Conservation (phyloP, 2,113 vertebrate species). For the Cyphomyrus discorhynchus region DNA sequence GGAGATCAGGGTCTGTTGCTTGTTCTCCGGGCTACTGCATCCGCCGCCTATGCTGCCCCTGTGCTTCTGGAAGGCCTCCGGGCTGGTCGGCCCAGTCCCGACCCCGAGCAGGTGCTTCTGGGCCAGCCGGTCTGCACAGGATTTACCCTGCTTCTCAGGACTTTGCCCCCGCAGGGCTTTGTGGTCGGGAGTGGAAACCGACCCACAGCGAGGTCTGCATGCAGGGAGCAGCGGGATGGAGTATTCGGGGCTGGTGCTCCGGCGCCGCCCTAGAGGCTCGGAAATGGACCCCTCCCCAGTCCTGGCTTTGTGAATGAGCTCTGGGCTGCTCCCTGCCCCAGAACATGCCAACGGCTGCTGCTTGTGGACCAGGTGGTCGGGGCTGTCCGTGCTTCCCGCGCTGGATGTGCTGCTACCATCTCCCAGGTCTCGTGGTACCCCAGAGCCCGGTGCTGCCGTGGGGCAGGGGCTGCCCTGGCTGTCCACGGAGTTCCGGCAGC, state of each 20-base stretch:
- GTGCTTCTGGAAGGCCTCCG: slow-evolving; percentile 78
- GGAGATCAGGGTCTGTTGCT: slow-evolving; percentile 71
- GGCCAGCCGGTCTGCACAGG: slow-evolving; percentile 56
- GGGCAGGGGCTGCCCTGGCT: slow-evolving; percentile 84
- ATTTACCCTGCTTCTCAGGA: slow-evolving; percentile 72
- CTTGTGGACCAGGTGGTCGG: slow-evolving; percentile 77
- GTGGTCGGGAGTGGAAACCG: slow-evolving; percentile 66
- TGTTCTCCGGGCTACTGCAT: slow-evolving; percentile 77
- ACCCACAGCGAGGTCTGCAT: slow-evolving; percentile 53
- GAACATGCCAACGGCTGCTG: slow-evolving; percentile 64
- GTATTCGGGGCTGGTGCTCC: slow-evolving; percentile 80
- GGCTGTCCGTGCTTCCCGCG: slow-evolving; percentile 82
- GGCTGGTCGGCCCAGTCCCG: slow-evolving; percentile 57
- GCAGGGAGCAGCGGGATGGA: slow-evolving; percentile 53
- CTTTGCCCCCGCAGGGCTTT: slow-evolving; percentile 67
- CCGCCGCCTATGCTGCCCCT: slow-evolving; percentile 52
- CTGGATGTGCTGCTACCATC: slow-evolving; percentile 94
- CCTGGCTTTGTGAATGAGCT: slow-evolving; percentile 67
- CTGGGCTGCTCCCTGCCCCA: slow-evolving; percentile 65
- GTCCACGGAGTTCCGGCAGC: slow-evolving; percentile 82
- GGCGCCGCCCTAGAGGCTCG: slow-evolving; percentile 65
- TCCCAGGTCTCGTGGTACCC: slow-evolving; percentile 76
- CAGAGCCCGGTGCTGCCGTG: slow-evolving; percentile 47
- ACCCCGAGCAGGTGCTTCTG: slow-evolving; percentile 67
- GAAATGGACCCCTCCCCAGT: slow-evolving; percentile 62